Base-by-base conservation (phyloP, 2,888 invertebrate genomes). In the Salpingus planirostris region DNA sequence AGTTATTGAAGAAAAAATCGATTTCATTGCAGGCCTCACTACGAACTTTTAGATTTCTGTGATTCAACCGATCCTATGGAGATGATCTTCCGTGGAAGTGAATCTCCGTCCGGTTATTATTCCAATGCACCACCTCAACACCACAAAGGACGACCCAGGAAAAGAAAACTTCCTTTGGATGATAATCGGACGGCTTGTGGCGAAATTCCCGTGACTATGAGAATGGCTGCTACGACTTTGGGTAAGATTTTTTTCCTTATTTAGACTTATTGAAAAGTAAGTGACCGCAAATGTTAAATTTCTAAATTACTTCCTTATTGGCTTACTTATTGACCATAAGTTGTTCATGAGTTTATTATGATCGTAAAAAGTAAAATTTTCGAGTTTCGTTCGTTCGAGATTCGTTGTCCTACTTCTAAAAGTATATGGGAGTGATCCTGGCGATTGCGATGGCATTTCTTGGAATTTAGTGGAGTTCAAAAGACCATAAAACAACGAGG, bases 101-200 rank as follows among this genome's bases (percentile, higher is more conserved):
- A 73, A 46, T 78, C 79, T 3, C 78, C 79, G 7, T 67, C 67
- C 24, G 84, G 76, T 59, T 78, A 73, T 60, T 70, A 72, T 47
- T 69, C 70, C 13, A 70, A 71, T 11, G 76, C 70, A 3, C 70
- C 71, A 2, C 68, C 77, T 2, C 78, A 74, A 28, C 77, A 73
- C 26, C 78, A 78, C 42, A 88, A 88, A 65, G 87, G 87, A 1
- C 67, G 88, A 13, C 87, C 87, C 0, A 68, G 87, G 49, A 89
- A 89, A 62, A 68, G 86, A 56, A 86, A 86, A 60, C 57, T 78
- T n/a, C 59, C 54, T 15, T 47, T 53, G 13, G 62, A 66, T 6
- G 71, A 70, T 37, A n/a, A n/a, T n/a, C 68, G 68, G 1, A 68
- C 72, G 3, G 70, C 68, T 5, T 77, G 78, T 27, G 65, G 67